Evolutionary conservation across 2,797 vertebrate species (phyloP).

Genomic region (Enteromius paludinosus): DNA sequence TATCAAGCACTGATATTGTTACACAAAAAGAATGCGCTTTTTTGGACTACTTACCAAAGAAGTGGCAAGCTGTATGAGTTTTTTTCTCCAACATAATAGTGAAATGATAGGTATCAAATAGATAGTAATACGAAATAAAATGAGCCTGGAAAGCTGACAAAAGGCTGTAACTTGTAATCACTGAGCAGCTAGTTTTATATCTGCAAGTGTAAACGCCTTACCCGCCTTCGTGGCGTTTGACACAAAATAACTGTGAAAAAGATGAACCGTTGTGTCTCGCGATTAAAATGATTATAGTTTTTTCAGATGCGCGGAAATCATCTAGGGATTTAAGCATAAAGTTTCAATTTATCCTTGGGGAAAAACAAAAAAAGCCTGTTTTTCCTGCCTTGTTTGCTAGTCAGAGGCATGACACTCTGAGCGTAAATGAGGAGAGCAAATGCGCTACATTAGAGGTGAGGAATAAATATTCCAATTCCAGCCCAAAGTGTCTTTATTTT

Average conservation of each 20-base stretch:
- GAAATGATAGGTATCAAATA: slow-evolving; percentile 30
- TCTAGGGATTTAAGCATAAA: slow-evolving; percentile 22
- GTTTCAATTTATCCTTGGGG: slow-evolving; percentile 24
- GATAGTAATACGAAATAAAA: slow-evolving; percentile 12
- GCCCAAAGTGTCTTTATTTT: slow-evolving; percentile 91
- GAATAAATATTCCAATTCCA: slow-evolving; percentile 78
- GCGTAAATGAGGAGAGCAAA: slow-evolving; percentile 62
- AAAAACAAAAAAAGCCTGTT: not conserved
- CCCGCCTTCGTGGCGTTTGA: not conserved
- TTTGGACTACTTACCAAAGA: slow-evolving; percentile 16
- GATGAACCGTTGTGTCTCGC: not conserved
- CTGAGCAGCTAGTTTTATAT: slow-evolving; percentile 1
- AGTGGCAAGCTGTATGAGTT: not conserved
- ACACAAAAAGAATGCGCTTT: slow-evolving; percentile 37
- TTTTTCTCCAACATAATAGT: slow-evolving; percentile 10
- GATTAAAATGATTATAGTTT: slow-evolving; percentile 28
- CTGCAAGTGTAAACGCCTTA: slow-evolving; percentile 7
- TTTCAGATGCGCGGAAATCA: slow-evolving; percentile 18
- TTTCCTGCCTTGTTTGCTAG: slow-evolving; percentile 16
- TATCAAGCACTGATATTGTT: slow-evolving; percentile 42
- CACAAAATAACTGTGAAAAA: slow-evolving; percentile 36
- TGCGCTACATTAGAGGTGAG: slow-evolving; percentile 71
- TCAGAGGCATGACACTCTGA: slow-evolving; percentile 10
- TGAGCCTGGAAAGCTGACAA: slow-evolving; percentile 12
- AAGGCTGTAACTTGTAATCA: slow-evolving; percentile 23